Evolutionary conservation across 64 coral and sea anemone genomes (phyloP).

Genomic region (Anthopleura sola): DNA sequence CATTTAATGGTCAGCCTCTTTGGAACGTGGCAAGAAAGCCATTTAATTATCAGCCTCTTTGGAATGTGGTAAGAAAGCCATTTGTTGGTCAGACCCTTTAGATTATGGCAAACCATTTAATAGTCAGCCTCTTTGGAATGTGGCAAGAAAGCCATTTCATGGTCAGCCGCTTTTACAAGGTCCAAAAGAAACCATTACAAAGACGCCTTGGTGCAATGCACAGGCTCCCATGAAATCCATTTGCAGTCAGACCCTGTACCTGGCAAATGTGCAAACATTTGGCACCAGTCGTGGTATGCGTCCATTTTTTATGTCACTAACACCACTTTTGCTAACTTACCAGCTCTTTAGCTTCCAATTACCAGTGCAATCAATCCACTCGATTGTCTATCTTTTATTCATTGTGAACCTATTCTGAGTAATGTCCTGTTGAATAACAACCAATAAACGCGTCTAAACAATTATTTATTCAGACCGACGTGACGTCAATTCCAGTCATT

Average conservation of each 20-base stretch:
- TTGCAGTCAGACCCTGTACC: too few species aligned
- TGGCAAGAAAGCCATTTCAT: background rate
- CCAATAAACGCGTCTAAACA: conserved; percentile 3
- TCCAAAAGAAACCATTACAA: too few species aligned
- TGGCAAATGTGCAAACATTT: too few species aligned
- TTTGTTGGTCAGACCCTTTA: background rate
- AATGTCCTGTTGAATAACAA: background rate
- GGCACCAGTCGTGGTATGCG: too few species aligned
- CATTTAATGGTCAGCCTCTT: too few species aligned
- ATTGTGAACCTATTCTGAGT: background rate
- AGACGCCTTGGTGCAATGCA: too few species aligned
- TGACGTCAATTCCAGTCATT: too few species aligned
- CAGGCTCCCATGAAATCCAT: too few species aligned
- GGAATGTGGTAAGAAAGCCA: background rate
- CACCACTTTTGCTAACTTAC: too few species aligned
- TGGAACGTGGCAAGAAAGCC: background rate
- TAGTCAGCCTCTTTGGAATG: background rate
- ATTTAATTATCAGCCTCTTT: background rate
- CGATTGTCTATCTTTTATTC: background rate
- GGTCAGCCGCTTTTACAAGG: background rate
- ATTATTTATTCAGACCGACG: background rate
- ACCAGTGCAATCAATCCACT: background rate
- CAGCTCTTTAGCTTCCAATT: too few species aligned
- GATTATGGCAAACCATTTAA: background rate
- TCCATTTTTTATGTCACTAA: too few species aligned